Conservation (phyloP, 1,140 invertebrate genomes). For the Drusus annulatus region DNA sequence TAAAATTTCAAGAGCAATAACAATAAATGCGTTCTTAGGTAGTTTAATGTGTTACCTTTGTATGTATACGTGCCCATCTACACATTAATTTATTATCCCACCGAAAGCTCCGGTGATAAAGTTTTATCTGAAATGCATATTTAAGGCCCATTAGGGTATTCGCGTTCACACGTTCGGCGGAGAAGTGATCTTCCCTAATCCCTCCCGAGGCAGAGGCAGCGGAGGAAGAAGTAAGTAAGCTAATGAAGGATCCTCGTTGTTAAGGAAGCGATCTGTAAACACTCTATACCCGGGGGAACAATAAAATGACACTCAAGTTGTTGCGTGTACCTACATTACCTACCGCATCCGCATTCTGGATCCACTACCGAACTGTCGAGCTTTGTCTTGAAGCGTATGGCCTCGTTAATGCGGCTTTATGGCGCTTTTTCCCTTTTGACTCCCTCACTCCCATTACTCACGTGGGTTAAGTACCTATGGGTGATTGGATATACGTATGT, state of each 20-base stretch:
- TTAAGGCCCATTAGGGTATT: too few relatives aligned
- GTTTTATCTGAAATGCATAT: too few relatives aligned
- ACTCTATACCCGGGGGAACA: constrained; percentile 54
- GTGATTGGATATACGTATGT: background rate
- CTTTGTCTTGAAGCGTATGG: constrained; percentile 36
- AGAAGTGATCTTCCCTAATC: background rate
- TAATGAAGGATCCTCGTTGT: constrained; percentile 57
- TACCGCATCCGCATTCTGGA: constrained; percentile 49
- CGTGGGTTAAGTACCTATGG: background rate
- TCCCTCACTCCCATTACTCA: background rate
- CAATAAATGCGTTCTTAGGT: too few relatives aligned
- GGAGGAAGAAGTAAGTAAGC: background rate
- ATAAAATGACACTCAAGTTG: constrained; percentile 48
- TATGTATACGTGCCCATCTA: too few relatives aligned
- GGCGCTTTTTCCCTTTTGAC: constrained; percentile 19
- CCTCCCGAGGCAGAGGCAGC: background rate
- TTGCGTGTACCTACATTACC: background rate
- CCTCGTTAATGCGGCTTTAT: constrained; percentile 51
- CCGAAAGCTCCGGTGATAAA: too few relatives aligned
- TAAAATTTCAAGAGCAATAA: too few relatives aligned
- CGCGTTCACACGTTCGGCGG: too few relatives aligned
- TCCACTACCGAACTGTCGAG: background rate
- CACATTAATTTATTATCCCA: too few relatives aligned
- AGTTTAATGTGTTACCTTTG: too few relatives aligned
- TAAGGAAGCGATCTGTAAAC: constrained; percentile 54